Evolutionary conservation across 2,113 vertebrate species (phyloP).

Genomic region (Probosciger aterrimus): DNA sequence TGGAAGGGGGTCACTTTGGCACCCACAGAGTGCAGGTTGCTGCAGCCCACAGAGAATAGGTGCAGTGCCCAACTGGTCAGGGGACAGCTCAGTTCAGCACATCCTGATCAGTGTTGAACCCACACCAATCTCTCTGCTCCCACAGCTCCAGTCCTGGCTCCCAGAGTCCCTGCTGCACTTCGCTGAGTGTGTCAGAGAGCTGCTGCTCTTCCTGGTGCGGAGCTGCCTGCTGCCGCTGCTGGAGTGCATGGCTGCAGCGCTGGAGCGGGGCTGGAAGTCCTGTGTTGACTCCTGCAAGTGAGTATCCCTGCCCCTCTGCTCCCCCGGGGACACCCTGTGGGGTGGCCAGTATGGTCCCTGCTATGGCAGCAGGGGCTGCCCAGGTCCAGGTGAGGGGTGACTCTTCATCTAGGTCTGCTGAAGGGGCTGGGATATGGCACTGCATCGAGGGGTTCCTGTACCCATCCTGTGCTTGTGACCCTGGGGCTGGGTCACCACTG

Average conservation of each 20-base stretch:
- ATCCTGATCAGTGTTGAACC: background rate
- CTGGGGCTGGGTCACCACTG: background rate
- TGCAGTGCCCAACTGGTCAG: background rate
- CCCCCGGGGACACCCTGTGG: background rate
- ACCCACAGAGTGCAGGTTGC: background rate
- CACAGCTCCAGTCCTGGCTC: slow-evolving; percentile 73
- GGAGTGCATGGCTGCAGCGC: slow-evolving; percentile 40
- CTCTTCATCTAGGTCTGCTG: background rate
- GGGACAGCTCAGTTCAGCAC: background rate
- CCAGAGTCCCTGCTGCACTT: slow-evolving; percentile 78
- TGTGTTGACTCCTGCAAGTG: slow-evolving; percentile 88
- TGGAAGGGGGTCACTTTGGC: background rate
- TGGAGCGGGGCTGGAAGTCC: slow-evolving; percentile 77
- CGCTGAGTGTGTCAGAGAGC: slow-evolving; percentile 74
- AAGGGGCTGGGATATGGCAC: accelerated
- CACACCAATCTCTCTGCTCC: accelerated
- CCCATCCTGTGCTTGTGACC: accelerated
- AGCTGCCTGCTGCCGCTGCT: slow-evolving; percentile 79
- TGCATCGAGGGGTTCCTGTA: accelerated
- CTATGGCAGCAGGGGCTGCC: background rate
- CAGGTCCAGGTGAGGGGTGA: accelerated
- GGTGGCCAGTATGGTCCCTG: background rate
- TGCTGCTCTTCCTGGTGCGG: slow-evolving; percentile 79
- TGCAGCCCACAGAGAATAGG: background rate
- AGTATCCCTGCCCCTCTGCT: background rate